Conservation (phyloP, 30 jellyfish, hydroid and myxozoan genomes). For the Aurelia aurita region DNA sequence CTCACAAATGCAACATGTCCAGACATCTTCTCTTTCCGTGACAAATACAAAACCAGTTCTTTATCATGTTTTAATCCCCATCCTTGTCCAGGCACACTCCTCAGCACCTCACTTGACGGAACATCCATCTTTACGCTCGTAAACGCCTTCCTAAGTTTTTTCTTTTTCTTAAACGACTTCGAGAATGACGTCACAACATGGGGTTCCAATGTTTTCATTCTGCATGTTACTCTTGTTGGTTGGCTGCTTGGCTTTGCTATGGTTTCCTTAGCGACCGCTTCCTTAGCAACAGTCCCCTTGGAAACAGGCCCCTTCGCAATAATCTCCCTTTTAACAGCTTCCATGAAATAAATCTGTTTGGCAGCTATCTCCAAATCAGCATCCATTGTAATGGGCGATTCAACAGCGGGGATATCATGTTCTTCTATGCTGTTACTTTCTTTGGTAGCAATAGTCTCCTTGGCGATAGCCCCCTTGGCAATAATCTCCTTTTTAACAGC, state of each 20-base stretch:
- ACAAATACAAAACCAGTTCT: constrained; percentile 70
- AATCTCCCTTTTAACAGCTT: not conserved
- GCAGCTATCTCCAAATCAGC: too few species aligned
- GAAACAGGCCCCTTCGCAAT: not conserved
- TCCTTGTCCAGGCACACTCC: constrained; percentile 56
- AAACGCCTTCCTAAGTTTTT: constrained; percentile 35
- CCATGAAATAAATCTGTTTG: too few species aligned
- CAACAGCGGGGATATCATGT: too few species aligned
- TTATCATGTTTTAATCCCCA: constrained; percentile 82
- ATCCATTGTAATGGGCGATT: too few species aligned
- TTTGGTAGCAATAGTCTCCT: not conserved
- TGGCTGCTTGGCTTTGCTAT: not conserved
- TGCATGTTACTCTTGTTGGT: not conserved
- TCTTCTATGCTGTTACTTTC: too few species aligned
- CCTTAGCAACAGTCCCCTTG: not conserved
- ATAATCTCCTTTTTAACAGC: not conserved
- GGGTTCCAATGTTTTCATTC: not conserved
- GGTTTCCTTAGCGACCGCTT: not conserved
- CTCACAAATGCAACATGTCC: constrained; percentile 72
- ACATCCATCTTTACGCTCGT: constrained; percentile 66
- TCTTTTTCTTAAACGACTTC: constrained; percentile 40
- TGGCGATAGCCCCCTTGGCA: not conserved
- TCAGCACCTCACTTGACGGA: constrained; percentile 50
- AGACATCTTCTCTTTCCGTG: constrained; percentile 68
- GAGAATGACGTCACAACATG: constrained; percentile 38